These are phyloP conservation scores for Chelmon rostratus DNA, from an alignment of 2,797 vertebrate species.

Conservation along the genomic window DNA sequence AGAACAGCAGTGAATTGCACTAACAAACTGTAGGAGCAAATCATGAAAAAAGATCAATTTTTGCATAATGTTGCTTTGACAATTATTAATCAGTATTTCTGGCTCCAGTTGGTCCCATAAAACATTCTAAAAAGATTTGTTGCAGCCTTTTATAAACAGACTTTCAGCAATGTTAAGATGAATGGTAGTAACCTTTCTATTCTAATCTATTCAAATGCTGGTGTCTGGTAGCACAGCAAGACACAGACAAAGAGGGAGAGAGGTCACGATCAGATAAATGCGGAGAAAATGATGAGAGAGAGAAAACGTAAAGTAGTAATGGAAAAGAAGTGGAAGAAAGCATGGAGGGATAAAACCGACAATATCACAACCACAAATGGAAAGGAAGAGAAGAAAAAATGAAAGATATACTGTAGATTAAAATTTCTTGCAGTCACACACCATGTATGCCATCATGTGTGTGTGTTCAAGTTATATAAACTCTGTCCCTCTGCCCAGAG, in stretches of 20 bases:
- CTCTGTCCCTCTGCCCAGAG: neutral
- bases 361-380: neutral
- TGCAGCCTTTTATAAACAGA: slow-evolving; percentile 3
- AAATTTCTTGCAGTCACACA: neutral
- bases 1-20: too few species aligned
- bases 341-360: neutral
- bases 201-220: slow-evolving; percentile 50
- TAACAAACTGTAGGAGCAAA: too few species aligned
- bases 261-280: slow-evolving; percentile 20
- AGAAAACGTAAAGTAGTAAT: neutral
- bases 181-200: slow-evolving; percentile 47
- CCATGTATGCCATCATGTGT: neutral
- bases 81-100: neutral
- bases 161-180: slow-evolving; percentile 32
- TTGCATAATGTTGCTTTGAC: neutral
- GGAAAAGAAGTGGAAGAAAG: neutral
- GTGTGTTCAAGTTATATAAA: neutral
- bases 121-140: neutral
- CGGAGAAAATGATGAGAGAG: neutral
- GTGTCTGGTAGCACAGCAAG: slow-evolving; percentile 22
- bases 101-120: neutral
- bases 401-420: slow-evolving; percentile 4
- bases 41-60: too few species aligned
- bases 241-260: slow-evolving; percentile 22
- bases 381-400: slow-evolving; percentile 4